Evolutionary conservation across 2,797 vertebrate species (phyloP).

Genomic region (Perodicticus potto): DNA sequence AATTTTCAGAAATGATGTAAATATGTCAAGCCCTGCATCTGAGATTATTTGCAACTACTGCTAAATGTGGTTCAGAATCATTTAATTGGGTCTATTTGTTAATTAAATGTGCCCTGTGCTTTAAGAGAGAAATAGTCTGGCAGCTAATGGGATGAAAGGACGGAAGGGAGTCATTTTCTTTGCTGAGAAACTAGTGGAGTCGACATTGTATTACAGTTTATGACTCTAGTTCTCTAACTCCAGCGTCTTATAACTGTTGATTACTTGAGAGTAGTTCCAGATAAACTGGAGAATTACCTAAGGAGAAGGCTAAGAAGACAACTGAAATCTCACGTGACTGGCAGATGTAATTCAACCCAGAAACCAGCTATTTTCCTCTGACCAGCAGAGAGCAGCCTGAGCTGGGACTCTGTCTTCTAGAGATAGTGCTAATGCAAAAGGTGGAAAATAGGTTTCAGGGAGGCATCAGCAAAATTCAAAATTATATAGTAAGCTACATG

Average conservation of each 20-base stretch:
- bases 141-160: constrained; percentile 56
- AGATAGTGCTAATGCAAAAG: not conserved
- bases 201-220: constrained; percentile 70
- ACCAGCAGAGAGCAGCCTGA: not conserved
- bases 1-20: constrained; percentile 23
- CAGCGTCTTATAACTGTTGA: constrained; percentile 78
- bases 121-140: constrained; percentile 29
- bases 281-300: constrained; percentile 69
- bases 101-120: constrained; percentile 58
- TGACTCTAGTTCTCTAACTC: constrained; percentile 58
- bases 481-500: not conserved
- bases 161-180: constrained; percentile 63
- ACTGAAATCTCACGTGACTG: not conserved
- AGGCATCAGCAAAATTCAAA: not conserved
- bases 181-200: constrained; percentile 65
- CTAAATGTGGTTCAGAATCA: constrained; percentile 25
- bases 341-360: constrained; percentile 47
- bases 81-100: constrained; percentile 68
- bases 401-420: not conserved
- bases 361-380: constrained; percentile 43
- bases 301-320: constrained; percentile 67
- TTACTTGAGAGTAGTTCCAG: constrained; percentile 60
- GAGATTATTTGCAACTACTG: constrained; percentile 30
- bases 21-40: constrained; percentile 40
- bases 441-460: not conserved